phyloP scores from a whole-genome alignment of 2,113 vertebrate genomes.

The Pollachius pollachius region DNA sequence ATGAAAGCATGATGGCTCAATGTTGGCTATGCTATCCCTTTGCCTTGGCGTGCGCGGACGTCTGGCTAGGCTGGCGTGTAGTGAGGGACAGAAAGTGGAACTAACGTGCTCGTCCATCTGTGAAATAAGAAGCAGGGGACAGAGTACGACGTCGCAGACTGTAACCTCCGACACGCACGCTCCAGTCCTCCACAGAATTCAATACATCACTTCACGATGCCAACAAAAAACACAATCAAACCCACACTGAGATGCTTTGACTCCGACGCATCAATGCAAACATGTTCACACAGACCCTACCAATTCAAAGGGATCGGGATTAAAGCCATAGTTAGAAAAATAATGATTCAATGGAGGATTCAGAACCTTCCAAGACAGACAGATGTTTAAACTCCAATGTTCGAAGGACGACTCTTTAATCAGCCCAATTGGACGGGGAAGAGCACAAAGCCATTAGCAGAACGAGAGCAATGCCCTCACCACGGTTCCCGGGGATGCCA shows the following conservation, averaged over 20 bases:
- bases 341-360: no score
- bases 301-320: no score
- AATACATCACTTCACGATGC: conserved; percentile 38
- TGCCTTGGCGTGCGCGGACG: background rate
- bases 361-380: no score
- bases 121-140: conserved; percentile 69
- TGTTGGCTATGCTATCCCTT: no score
- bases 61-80: background rate
- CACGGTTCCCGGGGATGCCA: no score
- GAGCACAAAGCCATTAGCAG: no score
- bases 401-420: no score
- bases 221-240: conserved; percentile 21
- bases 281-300: background rate
- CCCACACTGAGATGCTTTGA: conserved; percentile 15
- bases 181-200: conserved; percentile 46
- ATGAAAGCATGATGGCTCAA: no score
- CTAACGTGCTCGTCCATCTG: conserved; percentile 71
- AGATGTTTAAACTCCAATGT: no score
- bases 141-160: conserved; percentile 31
- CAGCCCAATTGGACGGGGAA: no score
- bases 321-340: no score
- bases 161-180: conserved; percentile 29
- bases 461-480: no score
- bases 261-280: background rate
- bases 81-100: conserved; percentile 65